These are phyloP conservation scores for Palythoa heliodiscus DNA, from an alignment of 92 coral and sea anemone genomes.

Conservation along the genomic window DNA sequence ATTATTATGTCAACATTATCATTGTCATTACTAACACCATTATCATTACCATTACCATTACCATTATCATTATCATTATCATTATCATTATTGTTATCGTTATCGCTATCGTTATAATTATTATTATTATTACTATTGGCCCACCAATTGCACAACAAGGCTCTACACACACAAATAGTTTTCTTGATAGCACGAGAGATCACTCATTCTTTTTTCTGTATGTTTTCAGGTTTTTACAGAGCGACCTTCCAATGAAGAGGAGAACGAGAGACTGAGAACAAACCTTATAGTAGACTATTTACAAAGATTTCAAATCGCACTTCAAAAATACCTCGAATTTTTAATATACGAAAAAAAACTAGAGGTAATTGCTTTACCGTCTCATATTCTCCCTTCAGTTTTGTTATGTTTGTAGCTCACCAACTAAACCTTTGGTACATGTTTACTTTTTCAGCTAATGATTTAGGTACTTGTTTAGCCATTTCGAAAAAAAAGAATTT, in stretches of 20 bases:
- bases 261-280: conserved; percentile 70
- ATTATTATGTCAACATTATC: too few relatives aligned
- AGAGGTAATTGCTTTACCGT: conserved; percentile 58
- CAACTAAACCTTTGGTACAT: neutral
- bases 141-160: too few relatives aligned
- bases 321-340: conserved; percentile 79
- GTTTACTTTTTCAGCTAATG: too few relatives aligned
- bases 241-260: conserved; percentile 60
- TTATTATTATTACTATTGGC: too few relatives aligned
- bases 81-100: too few relatives aligned
- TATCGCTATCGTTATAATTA: too few relatives aligned
- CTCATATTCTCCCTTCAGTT: neutral
- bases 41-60: too few relatives aligned
- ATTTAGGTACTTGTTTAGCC: too few relatives aligned
- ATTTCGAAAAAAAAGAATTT: too few relatives aligned
- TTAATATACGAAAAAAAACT: conserved; percentile 78
- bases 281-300: conserved; percentile 87
- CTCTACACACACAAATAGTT: too few relatives aligned
- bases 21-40: too few relatives aligned
- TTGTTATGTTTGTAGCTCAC: neutral
- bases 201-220: neutral
- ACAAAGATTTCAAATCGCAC: conserved; percentile 81
- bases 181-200: neutral
- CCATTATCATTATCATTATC: too few relatives aligned
- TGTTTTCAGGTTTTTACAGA: conserved; percentile 77